Percentiles rank a stretch among this genome's conserved stretches.
phyloP scores from a whole-genome alignment of 1,140 invertebrate genomes.

The Nephila pilipes region DNA sequence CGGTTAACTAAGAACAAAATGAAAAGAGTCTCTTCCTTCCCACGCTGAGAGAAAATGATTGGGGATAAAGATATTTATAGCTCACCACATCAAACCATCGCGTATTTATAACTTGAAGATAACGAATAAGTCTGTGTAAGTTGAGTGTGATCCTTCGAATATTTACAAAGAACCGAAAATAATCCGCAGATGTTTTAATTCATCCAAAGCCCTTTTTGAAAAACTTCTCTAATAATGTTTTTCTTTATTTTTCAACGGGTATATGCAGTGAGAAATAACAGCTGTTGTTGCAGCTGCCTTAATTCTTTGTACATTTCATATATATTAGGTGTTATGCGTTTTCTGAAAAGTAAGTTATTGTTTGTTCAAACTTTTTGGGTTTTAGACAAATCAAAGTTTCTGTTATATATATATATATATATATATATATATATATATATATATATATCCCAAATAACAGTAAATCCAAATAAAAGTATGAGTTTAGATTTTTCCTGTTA shows the following conservation, averaged over 20 bases:
- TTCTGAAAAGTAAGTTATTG: not conserved
- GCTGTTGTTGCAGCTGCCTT: not conserved
- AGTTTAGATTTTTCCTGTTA: too few species aligned
- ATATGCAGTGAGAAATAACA: not conserved
- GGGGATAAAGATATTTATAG: not conserved
- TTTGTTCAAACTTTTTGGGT: not conserved
- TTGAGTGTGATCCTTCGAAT: not conserved
- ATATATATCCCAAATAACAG: not conserved
- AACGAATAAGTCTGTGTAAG: not conserved
- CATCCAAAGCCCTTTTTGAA: not conserved
- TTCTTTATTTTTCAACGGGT: not conserved
- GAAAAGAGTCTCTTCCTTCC: not conserved
- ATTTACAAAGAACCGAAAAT: not conserved
- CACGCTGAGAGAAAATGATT: not conserved
- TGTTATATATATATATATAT: not conserved
- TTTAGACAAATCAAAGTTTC: not conserved
- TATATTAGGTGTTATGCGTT: not conserved
- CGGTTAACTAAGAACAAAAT: not conserved
- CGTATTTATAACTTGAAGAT: not conserved
- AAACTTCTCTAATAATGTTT: not conserved
- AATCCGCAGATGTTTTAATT: constrained; percentile 9
- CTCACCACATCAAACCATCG: not conserved
- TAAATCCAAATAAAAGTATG: not conserved
- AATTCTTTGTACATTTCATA: not conserved
- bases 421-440: not conserved